Conservation (phyloP, 53 echinoderm and acorn worm genomes). For the Hippasteria phrygiana region DNA sequence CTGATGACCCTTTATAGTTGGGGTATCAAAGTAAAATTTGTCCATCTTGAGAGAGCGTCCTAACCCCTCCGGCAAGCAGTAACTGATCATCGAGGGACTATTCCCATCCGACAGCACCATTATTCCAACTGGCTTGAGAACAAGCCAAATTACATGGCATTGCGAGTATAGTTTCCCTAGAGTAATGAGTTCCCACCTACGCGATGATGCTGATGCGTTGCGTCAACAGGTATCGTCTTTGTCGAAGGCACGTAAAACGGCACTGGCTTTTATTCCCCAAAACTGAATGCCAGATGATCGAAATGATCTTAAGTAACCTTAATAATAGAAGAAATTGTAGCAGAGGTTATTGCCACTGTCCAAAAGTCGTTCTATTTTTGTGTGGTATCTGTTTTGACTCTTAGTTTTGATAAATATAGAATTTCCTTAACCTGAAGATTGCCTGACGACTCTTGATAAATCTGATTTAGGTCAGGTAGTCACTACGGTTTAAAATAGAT, state of each 20-base stretch:
- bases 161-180: background rate
- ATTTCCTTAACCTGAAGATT: too few relatives aligned
- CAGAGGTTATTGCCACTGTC: too few relatives aligned
- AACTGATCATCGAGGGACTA: background rate
- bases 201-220: background rate
- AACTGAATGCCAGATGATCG: background rate
- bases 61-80: background rate
- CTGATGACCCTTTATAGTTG: too few relatives aligned
- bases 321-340: too few relatives aligned
- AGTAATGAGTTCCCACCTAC: background rate
- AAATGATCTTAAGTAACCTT: too few relatives aligned
- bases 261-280: background rate
- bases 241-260: background rate
- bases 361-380: too few relatives aligned
- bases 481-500: too few relatives aligned
- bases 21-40: too few relatives aligned
- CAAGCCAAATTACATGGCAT: background rate
- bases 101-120: background rate
- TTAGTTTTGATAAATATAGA: too few relatives aligned
- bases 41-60: background rate
- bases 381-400: too few relatives aligned
- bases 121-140: background rate
- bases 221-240: background rate
- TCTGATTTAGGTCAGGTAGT: too few relatives aligned
- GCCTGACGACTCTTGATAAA: too few relatives aligned